Conservation (phyloP, 2,113 vertebrate species). For the Gallinago paraguaiae region DNA sequence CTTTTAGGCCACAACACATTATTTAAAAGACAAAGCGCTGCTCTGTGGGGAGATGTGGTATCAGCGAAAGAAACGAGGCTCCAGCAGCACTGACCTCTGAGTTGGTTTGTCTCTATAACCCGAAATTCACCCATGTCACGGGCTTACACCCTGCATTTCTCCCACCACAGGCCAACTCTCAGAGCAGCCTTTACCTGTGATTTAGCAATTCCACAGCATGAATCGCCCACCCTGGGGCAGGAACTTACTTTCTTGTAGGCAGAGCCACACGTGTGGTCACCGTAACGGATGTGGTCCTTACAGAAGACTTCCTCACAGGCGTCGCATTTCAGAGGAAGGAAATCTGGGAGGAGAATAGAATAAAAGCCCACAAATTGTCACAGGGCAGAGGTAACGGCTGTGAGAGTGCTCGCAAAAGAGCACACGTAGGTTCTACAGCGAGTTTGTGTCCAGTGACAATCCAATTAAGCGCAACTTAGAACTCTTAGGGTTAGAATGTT, state of each 20-base stretch:
- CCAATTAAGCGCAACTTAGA: neutral
- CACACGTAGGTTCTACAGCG: neutral
- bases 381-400: neutral
- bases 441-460: neutral
- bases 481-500: no score
- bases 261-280: constrained; percentile 86
- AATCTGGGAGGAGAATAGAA: constrained; percentile 77
- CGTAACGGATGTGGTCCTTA: constrained; percentile 89
- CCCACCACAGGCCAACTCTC: neutral
- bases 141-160: neutral
- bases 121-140: neutral
- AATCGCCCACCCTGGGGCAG: accelerated
- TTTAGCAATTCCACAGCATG: neutral
- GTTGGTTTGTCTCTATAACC: neutral
- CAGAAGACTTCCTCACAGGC: constrained; percentile 90
- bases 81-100: neutral
- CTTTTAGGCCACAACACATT: neutral
- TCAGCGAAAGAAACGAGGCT: neutral
- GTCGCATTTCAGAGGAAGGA: constrained; percentile 92
- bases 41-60: accelerated
- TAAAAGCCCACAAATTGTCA: neutral
- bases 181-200: neutral
- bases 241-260: constrained; percentile 88
- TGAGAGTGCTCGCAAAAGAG: neutral
- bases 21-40: neutral